Percentiles rank a stretch among this genome's conserved stretches.
phyloP scores from a whole-genome alignment of 2,113 vertebrate genomes.

The Cololabis saira region DNA sequence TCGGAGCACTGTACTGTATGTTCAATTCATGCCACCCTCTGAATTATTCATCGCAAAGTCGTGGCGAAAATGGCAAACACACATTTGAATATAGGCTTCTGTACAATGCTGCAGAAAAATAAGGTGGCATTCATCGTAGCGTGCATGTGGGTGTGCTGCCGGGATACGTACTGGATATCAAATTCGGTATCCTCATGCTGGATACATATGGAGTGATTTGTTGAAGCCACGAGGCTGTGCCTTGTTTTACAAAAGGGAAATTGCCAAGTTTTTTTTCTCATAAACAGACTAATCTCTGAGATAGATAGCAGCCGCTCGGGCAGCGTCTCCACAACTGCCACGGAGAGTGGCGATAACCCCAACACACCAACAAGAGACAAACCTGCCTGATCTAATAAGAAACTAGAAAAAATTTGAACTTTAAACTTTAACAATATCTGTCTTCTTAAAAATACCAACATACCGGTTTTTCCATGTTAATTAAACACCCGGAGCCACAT shows the following conservation, averaged over 20 bases:
- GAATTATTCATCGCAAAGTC: conserved; percentile 72
- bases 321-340: conserved; percentile 23
- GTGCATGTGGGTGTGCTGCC: conserved; percentile 24
- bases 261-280: conserved; percentile 29
- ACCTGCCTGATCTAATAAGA: conserved; percentile 9
- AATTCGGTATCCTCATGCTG: conserved; percentile 44
- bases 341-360: conserved; percentile 40
- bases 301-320: conserved; percentile 12
- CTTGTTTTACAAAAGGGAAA: conserved; percentile 63
- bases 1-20: conserved; percentile 40
- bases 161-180: conserved; percentile 16
- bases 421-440: conserved; percentile 29
- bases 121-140: conserved; percentile 26
- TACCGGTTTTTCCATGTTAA: conserved; percentile 20
- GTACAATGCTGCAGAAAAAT: conserved; percentile 31
- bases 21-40: conserved; percentile 54
- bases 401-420: conserved; percentile 21
- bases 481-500: conserved; percentile 17
- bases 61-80: conserved; percentile 67
- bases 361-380: conserved; percentile 9
- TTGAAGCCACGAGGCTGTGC: conserved; percentile 38
- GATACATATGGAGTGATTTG: conserved; percentile 29
- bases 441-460: conserved; percentile 7
- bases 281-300: conserved; percentile 35
- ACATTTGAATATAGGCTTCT: conserved; percentile 57